These are phyloP conservation scores for Balaenoptera acutorostrata DNA, from an alignment of 2,113 vertebrate species.

Conservation along the genomic window DNA sequence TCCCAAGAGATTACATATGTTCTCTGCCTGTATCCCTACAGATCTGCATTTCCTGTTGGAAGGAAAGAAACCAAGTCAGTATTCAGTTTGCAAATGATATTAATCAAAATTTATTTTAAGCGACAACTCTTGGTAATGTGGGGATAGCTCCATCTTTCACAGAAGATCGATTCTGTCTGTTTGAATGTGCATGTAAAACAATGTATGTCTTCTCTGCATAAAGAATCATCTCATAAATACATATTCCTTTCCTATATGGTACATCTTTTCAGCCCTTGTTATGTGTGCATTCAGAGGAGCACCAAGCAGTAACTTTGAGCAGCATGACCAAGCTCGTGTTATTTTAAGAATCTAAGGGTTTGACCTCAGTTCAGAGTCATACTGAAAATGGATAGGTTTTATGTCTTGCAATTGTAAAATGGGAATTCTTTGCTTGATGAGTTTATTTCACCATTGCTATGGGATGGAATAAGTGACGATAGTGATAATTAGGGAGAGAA, in stretches of 20 bases:
- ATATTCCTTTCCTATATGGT: constrained; percentile 47
- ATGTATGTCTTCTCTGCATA: constrained; percentile 41
- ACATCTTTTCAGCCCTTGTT: constrained; percentile 6
- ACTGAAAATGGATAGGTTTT: constrained; percentile 28
- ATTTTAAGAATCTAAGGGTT: constrained; percentile 50
- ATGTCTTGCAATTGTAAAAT: background rate
- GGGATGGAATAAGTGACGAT: background rate
- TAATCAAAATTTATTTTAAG: constrained; percentile 77
- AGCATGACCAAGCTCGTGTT: background rate
- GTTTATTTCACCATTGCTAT: constrained; percentile 18
- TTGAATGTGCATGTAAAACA: constrained; percentile 58
- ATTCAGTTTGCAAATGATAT: constrained; percentile 70
- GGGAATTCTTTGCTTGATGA: constrained; percentile 29
- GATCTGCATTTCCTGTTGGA: constrained; percentile 75
- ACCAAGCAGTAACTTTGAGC: constrained; percentile 9
- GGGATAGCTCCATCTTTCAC: constrained; percentile 44
- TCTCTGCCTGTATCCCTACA: constrained; percentile 64
- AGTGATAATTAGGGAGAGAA: constrained; percentile 24
- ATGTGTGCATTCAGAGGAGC: background rate
- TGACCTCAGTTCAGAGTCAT: background rate
- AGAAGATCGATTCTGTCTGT: constrained; percentile 56
- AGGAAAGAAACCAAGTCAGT: constrained; percentile 58
- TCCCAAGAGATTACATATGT: constrained; percentile 69
- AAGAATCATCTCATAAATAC: constrained; percentile 37
- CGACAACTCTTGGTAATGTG: constrained; percentile 54